These are phyloP conservation scores for Chitala chitala DNA, from an alignment of 2,113 vertebrate species.

Conservation along the genomic window DNA sequence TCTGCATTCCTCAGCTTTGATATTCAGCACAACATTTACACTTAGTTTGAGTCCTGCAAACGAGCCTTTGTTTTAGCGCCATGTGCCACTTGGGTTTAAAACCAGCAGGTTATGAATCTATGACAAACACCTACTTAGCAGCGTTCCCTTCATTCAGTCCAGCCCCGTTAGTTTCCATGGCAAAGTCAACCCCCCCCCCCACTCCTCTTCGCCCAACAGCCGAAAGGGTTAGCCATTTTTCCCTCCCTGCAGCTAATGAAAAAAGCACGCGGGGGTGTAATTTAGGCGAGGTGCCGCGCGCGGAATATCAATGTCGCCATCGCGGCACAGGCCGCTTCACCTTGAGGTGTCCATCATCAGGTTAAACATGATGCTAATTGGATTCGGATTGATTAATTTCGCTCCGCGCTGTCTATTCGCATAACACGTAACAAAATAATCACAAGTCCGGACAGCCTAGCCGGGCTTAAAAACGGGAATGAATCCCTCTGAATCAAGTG, in stretches of 20 bases:
- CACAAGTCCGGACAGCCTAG: slow-evolving; percentile 68
- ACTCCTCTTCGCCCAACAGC: too few species aligned
- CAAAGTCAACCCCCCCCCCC: not conserved
- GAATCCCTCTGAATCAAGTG: slow-evolving; percentile 77
- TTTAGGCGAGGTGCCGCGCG: slow-evolving; percentile 81
- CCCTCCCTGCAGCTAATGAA: slow-evolving; percentile 71
- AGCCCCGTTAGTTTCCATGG: not conserved
- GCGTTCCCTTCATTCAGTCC: not conserved
- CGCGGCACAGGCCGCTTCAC: slow-evolving; percentile 80
- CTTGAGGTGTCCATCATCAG: slow-evolving; percentile 92
- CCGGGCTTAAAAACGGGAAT: slow-evolving; percentile 74
- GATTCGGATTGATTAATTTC: slow-evolving; percentile 95
- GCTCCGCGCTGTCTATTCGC: slow-evolving; percentile 90
- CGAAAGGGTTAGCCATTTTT: slow-evolving; percentile 64
- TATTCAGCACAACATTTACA: not conserved
- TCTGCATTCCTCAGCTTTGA: not conserved
- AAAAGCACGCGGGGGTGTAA: slow-evolving; percentile 80
- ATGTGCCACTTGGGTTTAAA: too few species aligned
- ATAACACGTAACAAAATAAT: slow-evolving; percentile 95
- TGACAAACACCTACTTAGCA: not conserved
- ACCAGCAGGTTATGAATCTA: too few species aligned
- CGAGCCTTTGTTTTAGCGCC: not conserved
- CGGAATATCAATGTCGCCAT: slow-evolving; percentile 85
- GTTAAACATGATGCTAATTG: slow-evolving; percentile 99
- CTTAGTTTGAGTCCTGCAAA: not conserved